Base-by-base conservation (phyloP, 2,888 invertebrate genomes). In the Oligia strigilis region DNA sequence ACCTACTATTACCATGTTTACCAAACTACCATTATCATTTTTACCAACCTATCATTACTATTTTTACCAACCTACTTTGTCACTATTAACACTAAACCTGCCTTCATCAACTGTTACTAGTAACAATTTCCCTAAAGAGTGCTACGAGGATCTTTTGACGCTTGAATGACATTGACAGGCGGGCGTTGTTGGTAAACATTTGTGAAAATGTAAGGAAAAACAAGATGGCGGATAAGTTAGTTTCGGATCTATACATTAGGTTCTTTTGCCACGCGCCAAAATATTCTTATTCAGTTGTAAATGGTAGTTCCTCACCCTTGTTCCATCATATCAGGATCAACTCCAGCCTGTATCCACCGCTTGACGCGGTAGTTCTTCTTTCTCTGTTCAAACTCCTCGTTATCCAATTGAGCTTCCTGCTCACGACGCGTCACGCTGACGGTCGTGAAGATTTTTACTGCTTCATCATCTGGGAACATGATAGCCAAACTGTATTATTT, bases 341-440 rank as follows among this genome's bases (percentile, higher is more conserved):
- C 97, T 6, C 99, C 99, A 83, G 99, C 98, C 91, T 99, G 95
- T 86, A 99, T 98, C 97, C 99, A 98, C 79, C 98, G 98, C 94
- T 99, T 99, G 90, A 98, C 97, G 90, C 99, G 98, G 96, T 99
- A 99, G 89, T 98, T 99, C 91, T 98, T 97, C 92, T 98, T 98
- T 88, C 98, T 98, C 94, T 99, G 99, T 93, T 99, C 99, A 93
- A 99, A 99, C 95, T 99, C 98, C 79, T 98, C 98, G 93, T 99
- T 99, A 92, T 99, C 99, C 75, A 99, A 94, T 93, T 98, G 98
- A 69, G 99, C 98, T 94, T 99, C 99, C 6, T 99, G 99, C 94
- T 99, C 99, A 81, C 99, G 98, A 86, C 99, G 98, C 0, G 99
- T 98, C 52, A 99, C 99, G 85, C 99, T 98, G 65, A 99, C 99